phyloP scores from a whole-genome alignment of 2,888 invertebrate genomes.

The Busseola fusca region DNA sequence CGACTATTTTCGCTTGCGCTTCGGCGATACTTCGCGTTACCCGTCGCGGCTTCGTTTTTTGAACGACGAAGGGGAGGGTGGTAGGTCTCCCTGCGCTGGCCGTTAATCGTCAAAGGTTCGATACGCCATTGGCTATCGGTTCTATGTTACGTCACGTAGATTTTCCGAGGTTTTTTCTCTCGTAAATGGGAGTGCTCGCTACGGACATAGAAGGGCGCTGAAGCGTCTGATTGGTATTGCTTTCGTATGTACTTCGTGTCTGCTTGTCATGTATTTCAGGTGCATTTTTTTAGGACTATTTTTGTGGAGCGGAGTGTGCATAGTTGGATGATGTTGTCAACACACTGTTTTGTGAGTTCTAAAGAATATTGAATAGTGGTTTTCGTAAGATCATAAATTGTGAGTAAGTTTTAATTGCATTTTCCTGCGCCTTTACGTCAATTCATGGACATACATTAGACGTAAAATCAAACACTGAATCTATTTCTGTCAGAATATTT shows the following conservation, averaged over 20 bases:
- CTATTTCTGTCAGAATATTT: not conserved
- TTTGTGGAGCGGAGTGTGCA: not conserved
- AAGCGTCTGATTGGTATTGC: constrained; percentile 69
- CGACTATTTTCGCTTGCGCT: constrained; percentile 65
- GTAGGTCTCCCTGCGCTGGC: constrained; percentile 63
- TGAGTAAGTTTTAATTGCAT: not conserved
- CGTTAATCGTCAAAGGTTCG: constrained; percentile 77
- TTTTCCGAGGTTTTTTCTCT: constrained; percentile 82
- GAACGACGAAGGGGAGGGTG: constrained; percentile 58
- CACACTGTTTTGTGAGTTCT: not conserved
- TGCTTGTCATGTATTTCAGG: constrained; percentile 39
- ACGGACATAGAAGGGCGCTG: constrained; percentile 64
- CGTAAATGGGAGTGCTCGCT: constrained; percentile 69
- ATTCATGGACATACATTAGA: not conserved
- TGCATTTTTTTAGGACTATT: constrained; percentile 24
- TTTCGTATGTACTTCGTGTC: constrained; percentile 48
- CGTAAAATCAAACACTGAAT: not conserved
- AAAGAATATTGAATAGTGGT: not conserved
- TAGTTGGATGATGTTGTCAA: not conserved
- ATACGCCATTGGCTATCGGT: constrained; percentile 84
- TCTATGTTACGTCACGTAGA: constrained; percentile 83
- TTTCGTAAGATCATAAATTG: not conserved
- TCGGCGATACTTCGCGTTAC: constrained; percentile 28
- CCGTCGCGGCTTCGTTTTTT: constrained; percentile 29
- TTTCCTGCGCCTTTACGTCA: not conserved